A percentile compares a stretch with the other conserved stretches of the same genome.
phyloP scores from a whole-genome alignment of 2,113 vertebrate genomes.

The Chrysochloris asiatica region DNA sequence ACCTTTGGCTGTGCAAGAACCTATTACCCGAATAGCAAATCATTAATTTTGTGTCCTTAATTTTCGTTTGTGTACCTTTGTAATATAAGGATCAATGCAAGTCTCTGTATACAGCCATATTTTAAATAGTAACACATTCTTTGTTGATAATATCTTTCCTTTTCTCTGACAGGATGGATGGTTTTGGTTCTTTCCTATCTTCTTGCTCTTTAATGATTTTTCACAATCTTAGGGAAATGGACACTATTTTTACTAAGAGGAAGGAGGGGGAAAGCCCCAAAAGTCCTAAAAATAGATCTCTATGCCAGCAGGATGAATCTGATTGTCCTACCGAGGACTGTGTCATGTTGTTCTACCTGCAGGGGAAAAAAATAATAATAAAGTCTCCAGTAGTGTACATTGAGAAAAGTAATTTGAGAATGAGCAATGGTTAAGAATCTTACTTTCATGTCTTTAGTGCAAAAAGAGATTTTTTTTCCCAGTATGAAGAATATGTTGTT shows the following conservation, averaged over 20 bases:
- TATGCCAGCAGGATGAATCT: neutral
- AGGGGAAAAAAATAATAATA: no score
- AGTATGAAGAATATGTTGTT: no score
- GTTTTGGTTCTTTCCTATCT: neutral
- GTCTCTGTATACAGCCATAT: rapidly evolving
- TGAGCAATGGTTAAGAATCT: neutral
- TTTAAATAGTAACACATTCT: neutral
- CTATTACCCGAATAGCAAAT: rapidly evolving
- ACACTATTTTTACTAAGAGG: neutral
- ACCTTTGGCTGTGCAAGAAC: neutral
- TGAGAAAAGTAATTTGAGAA: neutral
- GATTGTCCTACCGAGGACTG: neutral
- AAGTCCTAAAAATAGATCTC: neutral
- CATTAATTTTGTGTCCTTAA: neutral
- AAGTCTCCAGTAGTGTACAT: no score
- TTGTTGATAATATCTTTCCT: neutral
- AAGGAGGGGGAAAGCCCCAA: neutral
- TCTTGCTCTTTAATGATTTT: neutral
- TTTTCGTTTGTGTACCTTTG: no score
- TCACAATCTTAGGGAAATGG: neutral
- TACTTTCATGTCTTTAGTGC: neutral
- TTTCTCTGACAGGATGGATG: neutral
- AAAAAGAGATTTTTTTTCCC: neutral
- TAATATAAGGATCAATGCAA: no score
- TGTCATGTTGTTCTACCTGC: rapidly evolving